These are phyloP conservation scores for Brachypodius melanocephalos DNA, from an alignment of 2,113 vertebrate genomes.

Conservation along the genomic window DNA sequence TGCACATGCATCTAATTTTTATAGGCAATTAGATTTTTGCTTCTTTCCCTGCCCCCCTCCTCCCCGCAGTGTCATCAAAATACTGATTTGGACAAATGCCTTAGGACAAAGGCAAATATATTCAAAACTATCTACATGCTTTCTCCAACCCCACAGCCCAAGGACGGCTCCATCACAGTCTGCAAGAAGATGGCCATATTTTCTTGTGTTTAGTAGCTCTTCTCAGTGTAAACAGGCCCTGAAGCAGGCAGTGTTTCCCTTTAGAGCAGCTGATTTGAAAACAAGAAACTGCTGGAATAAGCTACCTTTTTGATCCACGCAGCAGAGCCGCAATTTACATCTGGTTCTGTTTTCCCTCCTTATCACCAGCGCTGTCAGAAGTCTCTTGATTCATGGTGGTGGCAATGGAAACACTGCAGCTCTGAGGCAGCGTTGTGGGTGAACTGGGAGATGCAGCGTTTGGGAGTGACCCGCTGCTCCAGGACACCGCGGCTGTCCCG, in stretches of 20 bases:
- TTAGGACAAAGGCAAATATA: background rate
- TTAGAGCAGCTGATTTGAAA: background rate
- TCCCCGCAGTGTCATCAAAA: background rate
- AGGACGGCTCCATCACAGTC: background rate
- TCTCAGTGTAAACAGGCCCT: background rate
- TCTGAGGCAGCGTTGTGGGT: background rate
- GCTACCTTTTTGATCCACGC: background rate
- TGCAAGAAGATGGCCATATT: background rate
- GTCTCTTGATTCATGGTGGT: background rate
- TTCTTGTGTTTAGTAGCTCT: background rate
- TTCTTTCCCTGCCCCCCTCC: background rate
- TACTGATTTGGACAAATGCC: background rate
- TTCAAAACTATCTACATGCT: background rate
- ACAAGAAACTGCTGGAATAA: background rate
- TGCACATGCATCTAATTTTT: background rate
- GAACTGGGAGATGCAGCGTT: background rate
- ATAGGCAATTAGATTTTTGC: background rate
- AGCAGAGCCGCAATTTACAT: background rate
- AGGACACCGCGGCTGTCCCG: background rate
- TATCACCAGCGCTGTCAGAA: slow-evolving; percentile 11
- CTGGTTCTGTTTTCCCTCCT: background rate
- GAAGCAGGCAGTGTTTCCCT: background rate
- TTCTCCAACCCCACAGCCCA: background rate
- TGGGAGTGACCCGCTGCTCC: background rate
- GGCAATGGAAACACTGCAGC: background rate